phyloP scores from a whole-genome alignment of 2,113 vertebrate species.

The Calypte anna region DNA sequence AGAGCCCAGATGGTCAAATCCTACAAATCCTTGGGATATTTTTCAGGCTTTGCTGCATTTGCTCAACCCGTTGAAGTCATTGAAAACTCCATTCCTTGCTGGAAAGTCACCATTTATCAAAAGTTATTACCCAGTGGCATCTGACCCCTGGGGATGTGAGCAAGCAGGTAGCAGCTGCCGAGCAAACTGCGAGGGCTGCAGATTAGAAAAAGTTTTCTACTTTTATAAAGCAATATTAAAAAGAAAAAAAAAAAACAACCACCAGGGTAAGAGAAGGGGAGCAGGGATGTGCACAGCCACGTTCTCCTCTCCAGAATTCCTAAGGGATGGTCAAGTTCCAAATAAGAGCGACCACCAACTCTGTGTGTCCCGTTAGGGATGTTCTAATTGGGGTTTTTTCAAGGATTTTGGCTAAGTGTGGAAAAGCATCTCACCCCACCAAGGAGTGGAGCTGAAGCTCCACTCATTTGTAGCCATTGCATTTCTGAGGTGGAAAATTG shows the following conservation, averaged over 20 bases:
- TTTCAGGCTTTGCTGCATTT: not conserved
- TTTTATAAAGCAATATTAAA: not conserved
- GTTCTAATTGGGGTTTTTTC: not conserved
- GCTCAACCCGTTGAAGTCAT: not conserved
- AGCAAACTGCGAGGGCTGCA: not conserved
- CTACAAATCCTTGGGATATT: not conserved
- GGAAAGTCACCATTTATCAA: not conserved
- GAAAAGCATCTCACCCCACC: not conserved
- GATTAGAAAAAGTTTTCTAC: not conserved
- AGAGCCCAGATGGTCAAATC: not conserved
- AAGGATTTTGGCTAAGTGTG: not conserved
- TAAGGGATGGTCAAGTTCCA: not conserved
- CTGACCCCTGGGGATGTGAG: not conserved
- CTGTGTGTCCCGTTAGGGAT: fast-evolving
- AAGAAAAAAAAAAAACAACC: not conserved
- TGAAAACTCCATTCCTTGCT: not conserved
- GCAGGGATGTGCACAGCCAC: fast-evolving
- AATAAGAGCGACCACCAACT: fast-evolving
- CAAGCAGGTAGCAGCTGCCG: not conserved
- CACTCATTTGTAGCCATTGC: not conserved
- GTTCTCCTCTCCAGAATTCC: not conserved
- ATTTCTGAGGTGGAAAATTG: not conserved
- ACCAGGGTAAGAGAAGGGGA: not conserved
- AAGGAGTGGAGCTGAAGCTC: not conserved
- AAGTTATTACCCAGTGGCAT: not conserved